Conservation (phyloP, 2,113 vertebrate species). For the Bubo blakistoni region DNA sequence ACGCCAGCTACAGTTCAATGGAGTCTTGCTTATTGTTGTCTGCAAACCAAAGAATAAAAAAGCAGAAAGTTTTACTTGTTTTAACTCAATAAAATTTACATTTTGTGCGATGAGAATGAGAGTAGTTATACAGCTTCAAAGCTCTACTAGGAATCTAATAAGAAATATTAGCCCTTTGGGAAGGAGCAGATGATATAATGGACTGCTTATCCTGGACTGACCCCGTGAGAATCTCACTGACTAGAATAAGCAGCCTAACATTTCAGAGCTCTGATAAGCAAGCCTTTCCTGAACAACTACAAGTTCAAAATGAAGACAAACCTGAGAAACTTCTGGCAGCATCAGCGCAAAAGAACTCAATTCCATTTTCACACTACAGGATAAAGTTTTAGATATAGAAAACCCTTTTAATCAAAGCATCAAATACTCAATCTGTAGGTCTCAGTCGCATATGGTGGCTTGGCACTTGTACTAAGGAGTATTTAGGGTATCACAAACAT, state of each 20-base stretch:
- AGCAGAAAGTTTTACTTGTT: not conserved
- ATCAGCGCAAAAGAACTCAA: not conserved
- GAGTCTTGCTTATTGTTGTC: not conserved
- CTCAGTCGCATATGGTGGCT: not conserved
- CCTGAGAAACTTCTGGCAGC: not conserved
- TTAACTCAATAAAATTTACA: not conserved
- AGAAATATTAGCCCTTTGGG: constrained; percentile 9
- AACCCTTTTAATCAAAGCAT: not conserved
- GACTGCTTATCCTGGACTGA: not conserved
- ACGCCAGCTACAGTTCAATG: not conserved
- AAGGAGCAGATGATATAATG: not conserved
- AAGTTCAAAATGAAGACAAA: not conserved
- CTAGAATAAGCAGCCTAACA: not conserved
- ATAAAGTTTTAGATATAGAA: not conserved
- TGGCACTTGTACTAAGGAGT: not conserved
- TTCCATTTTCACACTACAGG: not conserved
- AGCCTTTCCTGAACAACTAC: not conserved
- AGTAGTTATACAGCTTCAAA: not conserved
- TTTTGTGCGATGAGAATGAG: not conserved
- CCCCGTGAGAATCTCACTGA: not conserved
- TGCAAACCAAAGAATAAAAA: not conserved
- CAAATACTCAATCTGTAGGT: not conserved
- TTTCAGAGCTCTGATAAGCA: not conserved
- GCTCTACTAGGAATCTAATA: not conserved
- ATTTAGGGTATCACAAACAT: not conserved